These are phyloP conservation scores for Cheilosia grossa DNA, from an alignment of 2,888 invertebrate species.

Conservation along the genomic window DNA sequence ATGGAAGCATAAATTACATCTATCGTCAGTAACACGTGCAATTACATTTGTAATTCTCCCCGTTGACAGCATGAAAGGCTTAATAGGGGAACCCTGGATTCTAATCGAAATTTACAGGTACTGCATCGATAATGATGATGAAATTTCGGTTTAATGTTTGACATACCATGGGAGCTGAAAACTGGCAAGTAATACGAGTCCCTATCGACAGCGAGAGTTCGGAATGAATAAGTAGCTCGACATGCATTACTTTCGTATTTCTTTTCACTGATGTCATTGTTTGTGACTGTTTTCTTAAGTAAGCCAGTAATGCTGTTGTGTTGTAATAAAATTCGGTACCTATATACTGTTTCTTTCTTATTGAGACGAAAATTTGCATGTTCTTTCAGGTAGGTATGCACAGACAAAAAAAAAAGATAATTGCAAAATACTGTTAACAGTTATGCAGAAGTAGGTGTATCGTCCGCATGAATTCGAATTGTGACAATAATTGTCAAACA, in stretches of 20 bases:
- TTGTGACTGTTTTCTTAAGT: slow-evolving; percentile 52
- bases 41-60: slow-evolving; percentile 61
- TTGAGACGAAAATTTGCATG: neutral
- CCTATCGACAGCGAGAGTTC: slow-evolving; percentile 19
- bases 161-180: slow-evolving; percentile 45
- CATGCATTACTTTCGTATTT: slow-evolving; percentile 22
- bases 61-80: neutral
- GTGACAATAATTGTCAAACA: too few relatives aligned
- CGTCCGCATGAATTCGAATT: neutral
- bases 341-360: neutral
- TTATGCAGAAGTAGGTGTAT: neutral
- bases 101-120: slow-evolving; percentile 56
- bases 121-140: slow-evolving; percentile 69
- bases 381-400: neutral
- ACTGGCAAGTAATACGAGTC: slow-evolving; percentile 13
- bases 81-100: slow-evolving; percentile 1
- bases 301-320: neutral
- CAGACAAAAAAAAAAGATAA: neutral
- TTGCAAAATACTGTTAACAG: neutral
- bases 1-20: slow-evolving; percentile 45
- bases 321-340: neutral
- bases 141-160: slow-evolving; percentile 26
- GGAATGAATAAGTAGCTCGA: slow-evolving; percentile 41
- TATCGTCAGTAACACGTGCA: slow-evolving; percentile 46
- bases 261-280: neutral